Conservation (phyloP, 1,140 invertebrate genomes). For the Cyrtorhinus lividipennis region DNA sequence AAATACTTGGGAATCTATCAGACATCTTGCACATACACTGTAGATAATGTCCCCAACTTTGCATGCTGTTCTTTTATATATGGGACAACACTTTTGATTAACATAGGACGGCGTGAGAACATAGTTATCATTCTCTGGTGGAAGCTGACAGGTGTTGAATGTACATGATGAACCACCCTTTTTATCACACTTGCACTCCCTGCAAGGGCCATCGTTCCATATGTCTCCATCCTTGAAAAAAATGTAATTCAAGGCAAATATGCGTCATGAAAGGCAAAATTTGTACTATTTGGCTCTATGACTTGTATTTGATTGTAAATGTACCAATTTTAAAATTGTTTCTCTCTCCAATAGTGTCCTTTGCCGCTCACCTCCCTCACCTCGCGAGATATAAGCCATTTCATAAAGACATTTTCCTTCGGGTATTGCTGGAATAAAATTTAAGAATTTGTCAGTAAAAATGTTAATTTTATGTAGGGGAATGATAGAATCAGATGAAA, state of each 20-base stretch:
- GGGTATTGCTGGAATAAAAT: conserved; percentile 39
- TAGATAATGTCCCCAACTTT: conserved; percentile 32
- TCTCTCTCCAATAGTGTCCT: conserved; percentile 30
- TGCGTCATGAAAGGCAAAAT: too few relatives aligned
- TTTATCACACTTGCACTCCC: conserved; percentile 40
- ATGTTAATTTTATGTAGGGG: too few relatives aligned
- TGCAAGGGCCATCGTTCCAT: conserved; percentile 55
- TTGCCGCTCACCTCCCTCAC: conserved; percentile 36
- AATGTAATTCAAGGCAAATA: too few relatives aligned
- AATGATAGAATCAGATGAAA: too few relatives aligned
- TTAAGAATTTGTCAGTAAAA: neutral
- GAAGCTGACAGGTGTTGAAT: conserved; percentile 32
- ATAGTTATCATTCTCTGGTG: conserved; percentile 35
- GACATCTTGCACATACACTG: too few relatives aligned
- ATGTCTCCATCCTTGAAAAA: conserved; percentile 34
- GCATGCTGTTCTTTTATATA: conserved; percentile 40
- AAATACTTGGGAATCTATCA: too few relatives aligned
- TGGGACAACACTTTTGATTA: conserved; percentile 45
- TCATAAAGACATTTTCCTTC: conserved; percentile 51
- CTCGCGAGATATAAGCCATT: conserved; percentile 36
- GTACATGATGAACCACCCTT: conserved; percentile 29
- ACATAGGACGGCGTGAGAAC: conserved; percentile 35
- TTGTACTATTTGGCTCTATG: too few relatives aligned
- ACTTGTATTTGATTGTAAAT: too few relatives aligned
- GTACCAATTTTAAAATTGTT: conserved; percentile 34